Base-by-base conservation (phyloP, 2,797 vertebrate genomes). In the Microtus californicus region DNA sequence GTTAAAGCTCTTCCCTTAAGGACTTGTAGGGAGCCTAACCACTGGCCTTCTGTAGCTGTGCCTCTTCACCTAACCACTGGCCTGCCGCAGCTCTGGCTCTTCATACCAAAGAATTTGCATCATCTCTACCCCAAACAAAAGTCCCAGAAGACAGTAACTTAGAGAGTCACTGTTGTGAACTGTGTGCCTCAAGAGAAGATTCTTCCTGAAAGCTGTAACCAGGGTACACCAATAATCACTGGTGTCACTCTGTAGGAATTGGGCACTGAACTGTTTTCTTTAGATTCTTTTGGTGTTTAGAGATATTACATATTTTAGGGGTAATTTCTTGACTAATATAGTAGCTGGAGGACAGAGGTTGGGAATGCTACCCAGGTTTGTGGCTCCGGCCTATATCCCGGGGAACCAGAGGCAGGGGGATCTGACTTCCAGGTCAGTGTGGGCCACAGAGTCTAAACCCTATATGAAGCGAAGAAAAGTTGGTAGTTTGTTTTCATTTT, bases 221-320 rank as follows among this genome's bases (percentile, higher is more conserved):
- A 27, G 48, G 27, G 48, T 51, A 59, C 56, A 59, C 56, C 56
- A 83, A 37, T 81, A 71, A 45, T 23, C 31, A n/a, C 40, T 83
- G 14, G 14, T 83, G 54, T 63, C 19, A 67, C 0, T 83, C 74
- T 87, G 17, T 10, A 95, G 77, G 61, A 69, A 37, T 88, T 82
- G 21, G 7, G 81, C 92, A 76, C 87, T 27, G 94, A 92, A 37
- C 63, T 87, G 31, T 83, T 94, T 93, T 81, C 2, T 96, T 67
- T 79, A 7, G 45, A 73, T 90, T 25, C 77, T 88, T 90, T 29
- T 94, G 40, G 9, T 93, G 2, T 93, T 92, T 91, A 11, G 83
- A 86, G 23, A 63, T 54, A 51, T 23, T 94, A 56, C 2, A 9
- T 73, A 65, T 73, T 93, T 92, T 37, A 48, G n/a, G n/a, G 87